Evolutionary conservation across 2,888 invertebrate genomes (phyloP).

Genomic region (Leptothorax acervorum): DNA sequence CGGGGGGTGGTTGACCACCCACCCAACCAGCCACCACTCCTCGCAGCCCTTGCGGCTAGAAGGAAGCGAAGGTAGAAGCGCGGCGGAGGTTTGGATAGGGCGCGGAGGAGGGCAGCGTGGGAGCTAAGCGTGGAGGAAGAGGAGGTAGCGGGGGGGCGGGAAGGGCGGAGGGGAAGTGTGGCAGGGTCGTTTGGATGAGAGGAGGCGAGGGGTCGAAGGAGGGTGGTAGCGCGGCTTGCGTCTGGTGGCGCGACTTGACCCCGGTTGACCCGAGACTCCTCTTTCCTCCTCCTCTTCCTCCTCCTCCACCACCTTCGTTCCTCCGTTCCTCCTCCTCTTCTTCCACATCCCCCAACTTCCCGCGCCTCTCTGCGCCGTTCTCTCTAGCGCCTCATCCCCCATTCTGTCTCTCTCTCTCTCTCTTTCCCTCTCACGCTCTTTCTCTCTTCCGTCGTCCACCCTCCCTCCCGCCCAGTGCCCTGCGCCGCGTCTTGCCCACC

Average conservation of each 20-base stretch:
- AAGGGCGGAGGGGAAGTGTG: constrained; percentile 61
- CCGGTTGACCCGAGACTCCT: constrained; percentile 85
- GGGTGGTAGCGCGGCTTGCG: constrained; percentile 82
- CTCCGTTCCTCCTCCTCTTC: constrained; percentile 55
- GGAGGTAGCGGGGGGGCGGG: constrained; percentile 45
- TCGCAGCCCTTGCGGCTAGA: constrained; percentile 55
- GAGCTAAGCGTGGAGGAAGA: constrained; percentile 57
- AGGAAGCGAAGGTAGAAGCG: constrained; percentile 68
- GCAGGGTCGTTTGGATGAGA: constrained; percentile 75
- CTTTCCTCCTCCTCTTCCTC: constrained; percentile 75
- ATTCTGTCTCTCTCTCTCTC: constrained; percentile 69
- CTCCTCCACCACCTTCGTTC: constrained; percentile 65
- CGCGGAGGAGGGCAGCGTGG: constrained; percentile 46
- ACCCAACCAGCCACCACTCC: constrained; percentile 40
- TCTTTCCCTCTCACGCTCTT: constrained; percentile 67
- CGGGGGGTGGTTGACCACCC: constrained; percentile 69
- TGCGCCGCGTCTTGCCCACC: constrained; percentile 77
- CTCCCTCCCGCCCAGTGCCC: constrained; percentile 72
- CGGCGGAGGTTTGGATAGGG: constrained; percentile 75
- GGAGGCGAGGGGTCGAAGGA: constrained; percentile 72
- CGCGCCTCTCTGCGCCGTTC: constrained; percentile 66
- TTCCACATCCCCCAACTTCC: constrained; percentile 68
- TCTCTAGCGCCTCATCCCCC: constrained; percentile 68
- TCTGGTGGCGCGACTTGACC: constrained; percentile 85
- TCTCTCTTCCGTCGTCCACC: constrained; percentile 73